Conservation (phyloP, 2,888 invertebrate species). For the Acleris holmiana region DNA sequence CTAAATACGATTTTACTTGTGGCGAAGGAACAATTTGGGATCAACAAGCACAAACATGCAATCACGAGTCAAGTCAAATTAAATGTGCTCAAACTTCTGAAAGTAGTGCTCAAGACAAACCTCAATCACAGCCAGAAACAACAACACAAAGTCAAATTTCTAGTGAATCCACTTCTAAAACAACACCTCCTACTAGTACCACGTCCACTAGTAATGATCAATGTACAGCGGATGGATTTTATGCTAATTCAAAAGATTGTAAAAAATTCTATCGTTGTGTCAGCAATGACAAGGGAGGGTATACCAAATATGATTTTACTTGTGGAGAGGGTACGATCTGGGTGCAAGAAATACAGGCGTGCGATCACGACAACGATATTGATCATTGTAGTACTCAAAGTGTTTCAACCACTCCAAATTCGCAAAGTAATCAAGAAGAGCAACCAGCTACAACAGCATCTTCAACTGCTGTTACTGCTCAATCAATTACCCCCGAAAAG, state of each 20-base stretch:
- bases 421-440: conserved; percentile 52
- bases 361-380: conserved; percentile 82
- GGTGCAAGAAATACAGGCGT: conserved; percentile 79
- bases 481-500: conserved; percentile 44
- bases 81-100: conserved; percentile 24
- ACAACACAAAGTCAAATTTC: conserved; percentile 48
- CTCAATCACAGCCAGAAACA: conserved; percentile 19
- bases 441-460: conserved; percentile 44
- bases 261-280: conserved; percentile 80
- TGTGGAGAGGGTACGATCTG: conserved; percentile 85
- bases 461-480: conserved; percentile 46
- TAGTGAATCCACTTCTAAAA: conserved; percentile 40
- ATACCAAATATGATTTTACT: conserved; percentile 79
- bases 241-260: conserved; percentile 72
- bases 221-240: conserved; percentile 78
- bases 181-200: conserved; percentile 44
- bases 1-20: conserved; percentile 85
- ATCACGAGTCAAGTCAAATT: conserved; percentile 57
- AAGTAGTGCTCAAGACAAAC: conserved; percentile 18
- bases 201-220: conserved; percentile 42
- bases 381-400: conserved; percentile 51
- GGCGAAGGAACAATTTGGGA: conserved; percentile 89
- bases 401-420: conserved; percentile 36
- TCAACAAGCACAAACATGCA: conserved; percentile 83
- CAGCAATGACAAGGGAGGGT: conserved; percentile 69